Evolutionary conservation across 2,888 invertebrate species (phyloP).

Genomic region (Myopa tessellatipennis): DNA sequence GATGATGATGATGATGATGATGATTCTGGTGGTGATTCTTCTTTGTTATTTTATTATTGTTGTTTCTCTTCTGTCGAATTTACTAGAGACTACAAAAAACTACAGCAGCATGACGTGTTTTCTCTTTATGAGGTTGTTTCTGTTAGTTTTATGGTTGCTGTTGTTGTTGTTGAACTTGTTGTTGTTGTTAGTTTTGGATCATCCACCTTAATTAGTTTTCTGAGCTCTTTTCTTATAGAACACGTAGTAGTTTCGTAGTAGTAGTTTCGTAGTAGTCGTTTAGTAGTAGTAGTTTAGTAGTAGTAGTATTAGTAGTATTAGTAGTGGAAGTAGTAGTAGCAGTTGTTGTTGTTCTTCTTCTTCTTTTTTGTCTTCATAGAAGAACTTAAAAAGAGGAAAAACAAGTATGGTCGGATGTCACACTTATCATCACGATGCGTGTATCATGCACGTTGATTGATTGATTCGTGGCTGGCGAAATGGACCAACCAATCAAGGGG

Average conservation of each 20-base stretch:
- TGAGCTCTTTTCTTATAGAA: not conserved
- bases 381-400: too few species aligned
- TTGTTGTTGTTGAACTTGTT: not conserved
- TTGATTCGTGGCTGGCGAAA: too few species aligned
- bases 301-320: too few species aligned
- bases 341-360: not conserved
- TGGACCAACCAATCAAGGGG: too few species aligned
- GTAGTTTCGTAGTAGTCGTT: too few species aligned
- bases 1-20: conserved; percentile 20
- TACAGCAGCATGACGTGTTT: conserved; percentile 41
- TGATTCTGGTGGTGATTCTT: conserved; percentile 24
- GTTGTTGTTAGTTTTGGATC: not conserved
- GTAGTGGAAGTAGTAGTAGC: too few species aligned
- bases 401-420: too few species aligned
- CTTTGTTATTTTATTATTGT: not conserved
- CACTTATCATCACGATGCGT: too few species aligned
- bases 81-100: conserved; percentile 27
- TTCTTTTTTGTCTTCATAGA: not conserved
- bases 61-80: conserved; percentile 14
- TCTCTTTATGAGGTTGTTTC: conserved; percentile 26
- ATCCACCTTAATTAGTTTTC: not conserved
- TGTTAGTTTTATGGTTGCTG: conserved; percentile 11
- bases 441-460: too few species aligned
- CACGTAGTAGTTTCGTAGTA: too few species aligned
- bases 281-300: too few species aligned